These are phyloP conservation scores for Drosophila pseudoananassae DNA, from an alignment of 1,140 invertebrate genomes.

Conservation along the genomic window DNA sequence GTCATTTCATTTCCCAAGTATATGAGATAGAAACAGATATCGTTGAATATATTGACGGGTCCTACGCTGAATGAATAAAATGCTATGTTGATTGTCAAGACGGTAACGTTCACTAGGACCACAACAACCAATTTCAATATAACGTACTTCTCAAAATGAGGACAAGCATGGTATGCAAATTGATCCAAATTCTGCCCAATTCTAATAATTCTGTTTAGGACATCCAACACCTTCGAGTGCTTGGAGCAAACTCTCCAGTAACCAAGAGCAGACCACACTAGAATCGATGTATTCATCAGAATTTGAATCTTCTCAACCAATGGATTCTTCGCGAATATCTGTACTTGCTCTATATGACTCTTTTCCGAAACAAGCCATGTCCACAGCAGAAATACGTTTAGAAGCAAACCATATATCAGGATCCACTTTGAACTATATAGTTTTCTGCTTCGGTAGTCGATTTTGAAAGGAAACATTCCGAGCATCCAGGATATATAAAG, in stretches of 20 bases:
- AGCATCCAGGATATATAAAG: not conserved
- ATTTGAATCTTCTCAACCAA: no score
- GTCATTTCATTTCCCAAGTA: not conserved
- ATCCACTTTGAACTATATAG: not conserved
- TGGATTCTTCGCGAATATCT: not conserved
- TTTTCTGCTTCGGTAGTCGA: not conserved
- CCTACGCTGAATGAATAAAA: not conserved
- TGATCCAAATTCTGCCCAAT: not conserved
- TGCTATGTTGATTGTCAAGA: not conserved
- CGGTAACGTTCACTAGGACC: not conserved
- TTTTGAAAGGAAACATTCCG: not conserved
- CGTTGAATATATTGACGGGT: not conserved
- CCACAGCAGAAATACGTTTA: not conserved
- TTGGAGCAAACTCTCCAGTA: not conserved
- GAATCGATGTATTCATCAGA: not conserved
- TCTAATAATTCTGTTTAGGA: not conserved
- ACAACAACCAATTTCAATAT: not conserved
- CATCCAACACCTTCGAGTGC: not conserved
- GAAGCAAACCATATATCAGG: not conserved
- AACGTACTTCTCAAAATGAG: not conserved
- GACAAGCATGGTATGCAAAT: not conserved
- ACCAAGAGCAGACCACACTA: not conserved
- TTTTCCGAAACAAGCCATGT: not conserved
- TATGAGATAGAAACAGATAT: not conserved
- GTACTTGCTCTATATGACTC: not conserved